Percentiles rank a stretch among this genome's conserved stretches.
These are phyloP conservation scores for Balanococcus diminutus DNA, from an alignment of 2,888 invertebrate species.

Conservation along the genomic window DNA sequence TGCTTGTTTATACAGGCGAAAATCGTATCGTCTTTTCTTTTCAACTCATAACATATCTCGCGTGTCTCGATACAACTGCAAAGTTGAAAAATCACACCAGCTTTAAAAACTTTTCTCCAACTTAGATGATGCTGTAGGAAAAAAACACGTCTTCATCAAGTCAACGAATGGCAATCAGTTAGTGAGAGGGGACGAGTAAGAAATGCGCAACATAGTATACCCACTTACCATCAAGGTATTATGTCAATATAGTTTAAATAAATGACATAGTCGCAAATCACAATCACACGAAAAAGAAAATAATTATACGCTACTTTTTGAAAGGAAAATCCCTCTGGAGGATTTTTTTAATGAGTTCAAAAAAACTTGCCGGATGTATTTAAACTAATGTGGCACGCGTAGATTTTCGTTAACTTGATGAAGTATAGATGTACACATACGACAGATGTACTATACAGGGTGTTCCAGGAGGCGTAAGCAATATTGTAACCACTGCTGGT, in stretches of 20 bases:
- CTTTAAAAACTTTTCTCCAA: too few species aligned
- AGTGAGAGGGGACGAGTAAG: not conserved
- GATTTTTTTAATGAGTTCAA: constrained; percentile 15
- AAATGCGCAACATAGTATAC: not conserved
- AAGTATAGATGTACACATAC: not conserved
- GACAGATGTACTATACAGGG: not conserved
- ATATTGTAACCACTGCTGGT: too few species aligned
- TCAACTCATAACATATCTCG: not conserved
- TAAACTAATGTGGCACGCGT: not conserved
- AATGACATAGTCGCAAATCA: constrained; percentile 11
- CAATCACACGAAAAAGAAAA: not conserved
- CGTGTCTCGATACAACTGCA: too few species aligned
- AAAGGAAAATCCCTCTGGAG: not conserved
- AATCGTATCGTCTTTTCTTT: not conserved
- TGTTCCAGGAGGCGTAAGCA: too few species aligned
- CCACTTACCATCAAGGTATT: not conserved
- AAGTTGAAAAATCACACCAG: not conserved
- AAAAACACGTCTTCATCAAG: not conserved
- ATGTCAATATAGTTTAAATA: constrained; percentile 7
- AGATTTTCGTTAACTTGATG: not conserved
- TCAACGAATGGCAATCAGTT: not conserved
- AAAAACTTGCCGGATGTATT: not conserved
- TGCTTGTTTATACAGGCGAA: not conserved
- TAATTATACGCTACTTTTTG: not conserved
- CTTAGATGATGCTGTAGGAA: too few species aligned